Evolutionary conservation across 2,113 vertebrate species (phyloP), one percentile per base, ranked within the genome.

Genomic region (Stigmatopora nigra): DNA sequence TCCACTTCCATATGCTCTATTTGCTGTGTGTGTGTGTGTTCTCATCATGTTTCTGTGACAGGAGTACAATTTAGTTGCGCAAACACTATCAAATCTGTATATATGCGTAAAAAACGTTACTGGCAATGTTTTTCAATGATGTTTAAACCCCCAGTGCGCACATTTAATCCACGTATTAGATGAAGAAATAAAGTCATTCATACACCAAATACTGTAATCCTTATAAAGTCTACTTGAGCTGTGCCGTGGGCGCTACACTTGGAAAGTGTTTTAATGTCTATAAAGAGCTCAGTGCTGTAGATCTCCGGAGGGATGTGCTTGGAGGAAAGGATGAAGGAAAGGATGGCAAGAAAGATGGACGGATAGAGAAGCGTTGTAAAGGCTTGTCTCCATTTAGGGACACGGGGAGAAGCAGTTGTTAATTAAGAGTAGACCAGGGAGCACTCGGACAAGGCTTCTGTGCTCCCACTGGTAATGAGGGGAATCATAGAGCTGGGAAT

Each of bases 401-500:
- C 64, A 25, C 76, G 47, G 77, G 82, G 80, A 82, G 63, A 82
- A 74, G 70, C 65, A n/a, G 45, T 52, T 65, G 68, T 83, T 88
- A 85, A 89, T 88, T 88, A 88, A 85, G 80, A 83, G 78, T 66
- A 86, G 84, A 85, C 84, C 86, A 72, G 85, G 86, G 85, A 89
- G 82, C 73, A 75, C 81, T 87, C 86, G 85, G 85, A 89, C 87
- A 84, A 85, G 72, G 71, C 81, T 82, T 77, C 36, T 15, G 63
- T 66, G 17, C 76, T 87, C 82, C 78, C 81, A 79, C 69, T 81
- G 76, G 85, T 91, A 91, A 91, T 87, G 82, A 91, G 82, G 84
- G 73, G 81, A 89, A 91, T 91, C 87, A 91, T 90, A 82, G 87
- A 77, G 84, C 81, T 87, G 89, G 90, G 90, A 87, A 84, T 90